Evolutionary conservation across 1,140 invertebrate species (phyloP), one percentile per base, ranked within the genome.

Genomic region (Leptonema lineaticorne): DNA sequence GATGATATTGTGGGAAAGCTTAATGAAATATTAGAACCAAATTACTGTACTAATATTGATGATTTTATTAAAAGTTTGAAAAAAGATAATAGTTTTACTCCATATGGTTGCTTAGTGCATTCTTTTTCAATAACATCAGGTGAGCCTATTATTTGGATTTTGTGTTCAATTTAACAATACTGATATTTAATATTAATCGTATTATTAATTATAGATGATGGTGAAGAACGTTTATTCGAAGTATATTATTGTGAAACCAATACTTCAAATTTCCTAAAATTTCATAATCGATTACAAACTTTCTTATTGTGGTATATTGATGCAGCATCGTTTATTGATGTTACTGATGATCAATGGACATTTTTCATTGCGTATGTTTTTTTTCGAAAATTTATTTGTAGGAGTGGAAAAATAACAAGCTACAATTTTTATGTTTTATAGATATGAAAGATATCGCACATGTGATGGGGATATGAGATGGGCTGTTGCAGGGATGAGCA

Each of bases 241-340:
- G 86, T 97, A 9, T 96, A 92, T 75, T 87, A 86, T 74, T 87
- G 87, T 75, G 88, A 92, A 74, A 86, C 87, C 69, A 84, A 82
- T 14, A 84, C 84, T 45, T 86, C 87, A 22, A 87, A 89, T 11
- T 97, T 97, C 75, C 76, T 85, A 26, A 84, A 88, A 14, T 97
- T 91, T 77, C 93, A 97, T 76, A 81, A 89, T 72, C 85, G 91
- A 66, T 81, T 98, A 65, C 94, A 97, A 82, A 95, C 93, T 5
- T 96, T 98, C 76, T 82, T 98, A 9, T 78, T 98, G 62, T 99
- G 94, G 91, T 99, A 91, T 76, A 93, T 99, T 74, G 96, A 98
- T 85, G 95, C 93, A 4, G 92, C 92, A 9, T 92, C 88, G 50
- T 97, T 92, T 76, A 93, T 98, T 74, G 95, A 98, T 82, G 85